Conservation (phyloP, 2,888 invertebrate genomes). For the Harpalus rubripes region DNA sequence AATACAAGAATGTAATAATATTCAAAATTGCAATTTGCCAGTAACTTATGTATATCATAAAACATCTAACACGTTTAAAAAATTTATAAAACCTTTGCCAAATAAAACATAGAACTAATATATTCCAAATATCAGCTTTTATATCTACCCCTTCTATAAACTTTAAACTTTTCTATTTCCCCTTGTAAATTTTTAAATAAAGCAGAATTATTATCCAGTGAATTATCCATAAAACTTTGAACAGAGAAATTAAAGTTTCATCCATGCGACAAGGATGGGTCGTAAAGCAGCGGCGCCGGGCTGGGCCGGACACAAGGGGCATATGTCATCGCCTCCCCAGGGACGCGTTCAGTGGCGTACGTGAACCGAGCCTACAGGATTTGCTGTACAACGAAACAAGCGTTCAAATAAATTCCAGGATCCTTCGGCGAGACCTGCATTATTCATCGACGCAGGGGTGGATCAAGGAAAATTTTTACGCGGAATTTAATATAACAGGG, state of each 20-base stretch:
- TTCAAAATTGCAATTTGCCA: background rate
- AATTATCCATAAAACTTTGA: slow-evolving; percentile 38
- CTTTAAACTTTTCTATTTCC: slow-evolving; percentile 19
- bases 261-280: slow-evolving; percentile 4
- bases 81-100: background rate
- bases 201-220: slow-evolving; percentile 36
- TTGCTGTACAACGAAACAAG: slow-evolving; percentile 58
- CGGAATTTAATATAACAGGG: background rate
- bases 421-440: slow-evolving; percentile 51
- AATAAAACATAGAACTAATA: background rate
- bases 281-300: slow-evolving; percentile 22
- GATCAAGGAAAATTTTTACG: background rate
- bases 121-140: background rate
- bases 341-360: slow-evolving; percentile 45
- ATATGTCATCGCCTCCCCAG: slow-evolving; percentile 46
- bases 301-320: slow-evolving; percentile 33
- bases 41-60: background rate
- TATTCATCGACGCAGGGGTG: slow-evolving; percentile 51
- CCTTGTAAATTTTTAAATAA: slow-evolving; percentile 26
- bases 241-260: slow-evolving; percentile 47
- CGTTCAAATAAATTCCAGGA: slow-evolving; percentile 56
- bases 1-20: background rate
- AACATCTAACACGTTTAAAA: background rate
- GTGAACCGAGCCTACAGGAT: slow-evolving; percentile 47
- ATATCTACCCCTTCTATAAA: background rate